Conservation (phyloP, 2,888 invertebrate species). For the Napeogenes sylphis region DNA sequence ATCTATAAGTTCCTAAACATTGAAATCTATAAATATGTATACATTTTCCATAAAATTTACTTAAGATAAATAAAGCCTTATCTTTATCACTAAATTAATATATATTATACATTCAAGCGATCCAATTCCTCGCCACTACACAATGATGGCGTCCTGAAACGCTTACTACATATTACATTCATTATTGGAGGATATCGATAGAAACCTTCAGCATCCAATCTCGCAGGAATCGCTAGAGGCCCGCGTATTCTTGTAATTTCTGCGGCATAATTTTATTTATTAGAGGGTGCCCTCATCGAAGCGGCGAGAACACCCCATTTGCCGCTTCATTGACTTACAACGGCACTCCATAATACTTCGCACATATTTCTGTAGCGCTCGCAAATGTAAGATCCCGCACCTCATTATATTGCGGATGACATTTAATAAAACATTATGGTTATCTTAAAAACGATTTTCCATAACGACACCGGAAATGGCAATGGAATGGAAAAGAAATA, state of each 20-base stretch:
- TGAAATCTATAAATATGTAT: no score
- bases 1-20: no score
- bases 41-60: no score
- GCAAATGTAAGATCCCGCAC: slow-evolving; percentile 68
- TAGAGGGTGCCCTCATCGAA: slow-evolving; percentile 69
- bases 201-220: slow-evolving; percentile 72
- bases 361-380: slow-evolving; percentile 76
- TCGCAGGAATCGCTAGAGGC: slow-evolving; percentile 63
- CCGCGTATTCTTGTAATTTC: slow-evolving; percentile 77
- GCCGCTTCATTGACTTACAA: slow-evolving; percentile 78
- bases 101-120: background rate
- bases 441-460: slow-evolving; percentile 63
- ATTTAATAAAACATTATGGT: slow-evolving; percentile 76
- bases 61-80: no score
- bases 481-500: background rate
- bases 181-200: slow-evolving; percentile 71
- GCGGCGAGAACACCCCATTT: slow-evolving; percentile 74
- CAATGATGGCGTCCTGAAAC: slow-evolving; percentile 40
- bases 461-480: slow-evolving; percentile 43
- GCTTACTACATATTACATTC: slow-evolving; percentile 71
- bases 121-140: slow-evolving; percentile 7
- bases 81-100: no score
- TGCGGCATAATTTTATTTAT: slow-evolving; percentile 77
- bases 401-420: slow-evolving; percentile 77
- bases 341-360: slow-evolving; percentile 76